Evolutionary conservation across 2,113 vertebrate species (phyloP).

Genomic region (Scatophagus argus): DNA sequence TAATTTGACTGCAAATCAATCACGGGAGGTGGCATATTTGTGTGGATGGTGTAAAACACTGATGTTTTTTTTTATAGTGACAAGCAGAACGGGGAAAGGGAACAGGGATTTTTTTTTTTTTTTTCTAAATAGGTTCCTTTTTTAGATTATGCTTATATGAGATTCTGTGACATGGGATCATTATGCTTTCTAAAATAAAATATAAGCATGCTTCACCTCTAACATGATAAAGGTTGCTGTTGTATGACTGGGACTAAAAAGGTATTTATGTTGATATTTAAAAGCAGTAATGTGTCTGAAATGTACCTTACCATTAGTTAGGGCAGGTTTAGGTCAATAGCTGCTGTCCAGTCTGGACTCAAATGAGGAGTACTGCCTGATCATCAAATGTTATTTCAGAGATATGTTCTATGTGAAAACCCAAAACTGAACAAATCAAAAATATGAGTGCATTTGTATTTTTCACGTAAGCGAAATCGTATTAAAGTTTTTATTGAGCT

Average conservation of each 20-base stretch:
- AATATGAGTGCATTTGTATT: background rate
- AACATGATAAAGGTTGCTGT: background rate
- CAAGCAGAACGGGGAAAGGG: slow-evolving; percentile 38
- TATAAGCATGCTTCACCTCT: background rate
- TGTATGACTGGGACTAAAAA: background rate
- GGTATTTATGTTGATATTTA: background rate
- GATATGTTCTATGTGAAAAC: background rate
- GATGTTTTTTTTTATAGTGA: slow-evolving; percentile 26
- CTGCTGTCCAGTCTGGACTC: background rate
- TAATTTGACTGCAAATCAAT: slow-evolving; percentile 82
- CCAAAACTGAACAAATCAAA: slow-evolving; percentile 52
- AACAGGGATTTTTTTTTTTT: background rate
- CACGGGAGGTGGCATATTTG: slow-evolving; percentile 69
- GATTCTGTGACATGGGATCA: background rate
- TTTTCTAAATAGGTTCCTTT: background rate
- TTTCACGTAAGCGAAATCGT: background rate
- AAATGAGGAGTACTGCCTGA: background rate
- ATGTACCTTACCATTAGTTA: background rate
- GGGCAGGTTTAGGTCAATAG: background rate
- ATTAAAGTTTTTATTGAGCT: background rate
- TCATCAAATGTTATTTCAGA: background rate
- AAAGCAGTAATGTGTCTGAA: background rate
- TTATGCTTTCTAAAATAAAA: background rate
- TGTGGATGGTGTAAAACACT: slow-evolving; percentile 43
- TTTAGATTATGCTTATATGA: background rate